phyloP scores from a whole-genome alignment of 1,140 invertebrate genomes.

The Akabosia matsudoensis region DNA sequence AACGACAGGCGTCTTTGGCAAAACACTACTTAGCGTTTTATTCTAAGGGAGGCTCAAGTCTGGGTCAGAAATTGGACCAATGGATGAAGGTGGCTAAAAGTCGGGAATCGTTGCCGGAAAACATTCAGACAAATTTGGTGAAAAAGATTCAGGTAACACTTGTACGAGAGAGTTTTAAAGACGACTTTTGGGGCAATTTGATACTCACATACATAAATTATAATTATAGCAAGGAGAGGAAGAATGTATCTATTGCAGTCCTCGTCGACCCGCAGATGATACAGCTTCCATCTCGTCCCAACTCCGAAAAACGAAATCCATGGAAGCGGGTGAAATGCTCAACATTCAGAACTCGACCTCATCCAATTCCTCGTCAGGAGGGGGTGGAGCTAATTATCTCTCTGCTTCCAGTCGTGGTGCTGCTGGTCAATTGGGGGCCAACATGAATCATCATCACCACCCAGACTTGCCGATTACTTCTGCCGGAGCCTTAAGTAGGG shows the following conservation, averaged over 20 bases:
- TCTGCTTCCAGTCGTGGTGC: not conserved
- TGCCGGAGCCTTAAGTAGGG: slow-evolving; percentile 54
- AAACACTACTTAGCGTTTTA: slow-evolving; percentile 88
- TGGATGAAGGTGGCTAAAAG: slow-evolving; percentile 84
- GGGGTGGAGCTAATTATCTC: not conserved
- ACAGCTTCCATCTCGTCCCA: slow-evolving; percentile 65
- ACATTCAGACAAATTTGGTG: slow-evolving; percentile 72
- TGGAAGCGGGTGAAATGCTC: slow-evolving; percentile 67
- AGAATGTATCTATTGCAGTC: slow-evolving; percentile 60
- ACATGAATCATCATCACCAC: slow-evolving; percentile 15
- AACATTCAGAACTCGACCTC: slow-evolving; percentile 25
- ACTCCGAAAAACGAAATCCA: slow-evolving; percentile 77
- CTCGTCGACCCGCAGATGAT: slow-evolving; percentile 61
- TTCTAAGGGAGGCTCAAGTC: slow-evolving; percentile 67
- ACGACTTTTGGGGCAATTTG: not conserved
- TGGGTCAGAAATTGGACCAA: slow-evolving; percentile 76
- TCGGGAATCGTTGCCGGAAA: slow-evolving; percentile 75
- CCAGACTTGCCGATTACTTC: slow-evolving; percentile 31
- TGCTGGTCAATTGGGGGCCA: not conserved
- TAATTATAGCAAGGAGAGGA: slow-evolving; percentile 70
- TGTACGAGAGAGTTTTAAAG: no score
- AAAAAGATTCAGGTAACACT: slow-evolving; percentile 56
- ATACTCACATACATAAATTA: no score
- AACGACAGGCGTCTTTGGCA: slow-evolving; percentile 84
- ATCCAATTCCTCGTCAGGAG: not conserved